These are phyloP conservation scores for Amphiduros pacificus DNA, from an alignment of 2,888 invertebrate genomes.

Conservation along the genomic window DNA sequence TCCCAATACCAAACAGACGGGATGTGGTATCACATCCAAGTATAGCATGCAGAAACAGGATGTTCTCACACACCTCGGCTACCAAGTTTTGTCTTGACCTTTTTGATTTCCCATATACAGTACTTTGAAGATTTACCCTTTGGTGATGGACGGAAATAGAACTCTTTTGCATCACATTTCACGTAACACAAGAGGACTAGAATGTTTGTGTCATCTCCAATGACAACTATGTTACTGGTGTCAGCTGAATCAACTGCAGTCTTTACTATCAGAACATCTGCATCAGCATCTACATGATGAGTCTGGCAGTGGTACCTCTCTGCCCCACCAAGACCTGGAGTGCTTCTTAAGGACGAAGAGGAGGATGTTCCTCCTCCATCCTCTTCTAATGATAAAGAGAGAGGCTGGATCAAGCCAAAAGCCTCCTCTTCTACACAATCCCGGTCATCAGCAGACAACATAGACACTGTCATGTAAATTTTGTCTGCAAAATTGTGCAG, in stretches of 20 bases:
- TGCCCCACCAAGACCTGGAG: too few species aligned
- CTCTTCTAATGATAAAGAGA: too few species aligned
- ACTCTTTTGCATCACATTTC: not conserved
- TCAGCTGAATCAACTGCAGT: conserved; percentile 28
- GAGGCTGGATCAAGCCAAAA: not conserved
- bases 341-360: too few species aligned
- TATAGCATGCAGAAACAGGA: conserved; percentile 15
- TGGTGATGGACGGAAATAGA: too few species aligned
- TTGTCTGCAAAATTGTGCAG: too few species aligned
- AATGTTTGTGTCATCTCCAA: conserved; percentile 42
- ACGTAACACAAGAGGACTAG: conserved; percentile 33
- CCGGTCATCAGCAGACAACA: too few species aligned
- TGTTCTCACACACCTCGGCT: conserved; percentile 1
- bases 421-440: conserved; percentile 15
- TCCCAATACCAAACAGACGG: conserved; percentile 12
- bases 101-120: too few species aligned
- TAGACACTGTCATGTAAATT: too few species aligned
- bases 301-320: too few species aligned
- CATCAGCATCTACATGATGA: conserved; percentile 34
- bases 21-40: conserved; percentile 19
- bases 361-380: too few species aligned
- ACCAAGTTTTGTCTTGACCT: too few species aligned
- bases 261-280: conserved; percentile 35
- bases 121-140: too few species aligned
- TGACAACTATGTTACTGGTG: conserved; percentile 19